Base-by-base conservation (phyloP, 2,797 vertebrate genomes). In the Sebastes reedi region DNA sequence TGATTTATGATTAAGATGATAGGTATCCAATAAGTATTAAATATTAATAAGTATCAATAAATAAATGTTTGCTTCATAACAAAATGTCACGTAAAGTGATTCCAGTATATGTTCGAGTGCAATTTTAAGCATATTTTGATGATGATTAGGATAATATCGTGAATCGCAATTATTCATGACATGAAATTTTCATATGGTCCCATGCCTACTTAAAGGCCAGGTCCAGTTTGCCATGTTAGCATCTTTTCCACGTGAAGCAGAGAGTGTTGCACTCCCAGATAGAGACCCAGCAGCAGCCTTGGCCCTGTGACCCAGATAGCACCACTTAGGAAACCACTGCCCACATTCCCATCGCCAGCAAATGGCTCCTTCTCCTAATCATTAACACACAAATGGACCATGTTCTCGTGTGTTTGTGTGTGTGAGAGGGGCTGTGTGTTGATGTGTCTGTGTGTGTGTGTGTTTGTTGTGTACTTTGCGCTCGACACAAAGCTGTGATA, bases 301-400 rank as follows among this genome's bases (percentile, higher is more conserved):
- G 89, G 82, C 81, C 88, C 86, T 87, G 68, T 92, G 92, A 94
- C 93, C 90, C 87, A 92, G 84, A 91, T 91, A 92, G 82, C 80
- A 74, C 77, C 87, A 91, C 91, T 92, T 88, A 91, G 87, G 82
- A 92, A 91, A 92, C 90, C 87, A 83, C 88, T 87, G 85, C 70
- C 85, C 81, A 82, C 87, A 89, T 93, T 94, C 91, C 93, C 89
- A 90, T 89, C 67, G 14, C 80, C 75, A n/a, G 61, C 77, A 90
- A 94, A 93, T 81, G 84, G 78, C 76, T 86, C 81, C 80, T 73
- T 92, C 90, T 68, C 79, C 81, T 94, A 93, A 94, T 95, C 92
- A 95, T 95, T 95, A 94, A 95, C 93, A 87, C 91, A 69, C 80
- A 89, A 89, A 88, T 82, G 90, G 84, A 80, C 79, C 68, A n/a